phyloP scores from a whole-genome alignment of 2,888 invertebrate species.

The Mimachlamys varia region DNA sequence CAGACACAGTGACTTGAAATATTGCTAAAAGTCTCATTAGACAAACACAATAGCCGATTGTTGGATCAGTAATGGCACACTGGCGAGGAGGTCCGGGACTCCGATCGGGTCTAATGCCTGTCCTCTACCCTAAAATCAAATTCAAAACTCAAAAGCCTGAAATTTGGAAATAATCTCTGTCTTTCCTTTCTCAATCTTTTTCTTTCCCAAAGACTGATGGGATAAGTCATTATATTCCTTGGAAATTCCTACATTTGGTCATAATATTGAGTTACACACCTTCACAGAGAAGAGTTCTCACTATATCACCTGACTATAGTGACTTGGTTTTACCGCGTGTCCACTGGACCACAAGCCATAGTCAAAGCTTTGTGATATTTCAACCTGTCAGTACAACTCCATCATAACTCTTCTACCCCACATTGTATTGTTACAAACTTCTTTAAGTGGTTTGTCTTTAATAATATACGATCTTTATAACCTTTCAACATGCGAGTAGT shows the following conservation, averaged over 20 bases:
- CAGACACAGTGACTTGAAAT: background rate
- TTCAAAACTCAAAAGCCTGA: background rate
- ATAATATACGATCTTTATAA: background rate
- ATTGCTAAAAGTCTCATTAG: background rate
- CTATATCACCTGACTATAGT: too few species aligned
- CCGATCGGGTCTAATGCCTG: background rate
- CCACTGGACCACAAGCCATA: too few species aligned
- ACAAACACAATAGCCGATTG: background rate
- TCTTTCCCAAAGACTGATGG: background rate
- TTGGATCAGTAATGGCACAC: background rate
- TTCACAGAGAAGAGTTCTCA: too few species aligned
- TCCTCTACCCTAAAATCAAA: background rate
- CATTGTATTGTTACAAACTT: too few species aligned
- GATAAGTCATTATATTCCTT: background rate
- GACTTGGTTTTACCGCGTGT: too few species aligned
- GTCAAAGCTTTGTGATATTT: background rate
- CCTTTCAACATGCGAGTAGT: background rate
- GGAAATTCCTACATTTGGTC: background rate
- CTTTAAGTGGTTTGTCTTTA: too few species aligned
- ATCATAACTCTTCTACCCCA: background rate
- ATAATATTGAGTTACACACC: too few species aligned
- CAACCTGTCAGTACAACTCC: background rate
- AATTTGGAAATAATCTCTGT: background rate
- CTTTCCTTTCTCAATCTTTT: background rate
- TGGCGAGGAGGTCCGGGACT: background rate